phyloP scores from a whole-genome alignment of 2,888 invertebrate genomes.

The Parnassius glacialis region DNA sequence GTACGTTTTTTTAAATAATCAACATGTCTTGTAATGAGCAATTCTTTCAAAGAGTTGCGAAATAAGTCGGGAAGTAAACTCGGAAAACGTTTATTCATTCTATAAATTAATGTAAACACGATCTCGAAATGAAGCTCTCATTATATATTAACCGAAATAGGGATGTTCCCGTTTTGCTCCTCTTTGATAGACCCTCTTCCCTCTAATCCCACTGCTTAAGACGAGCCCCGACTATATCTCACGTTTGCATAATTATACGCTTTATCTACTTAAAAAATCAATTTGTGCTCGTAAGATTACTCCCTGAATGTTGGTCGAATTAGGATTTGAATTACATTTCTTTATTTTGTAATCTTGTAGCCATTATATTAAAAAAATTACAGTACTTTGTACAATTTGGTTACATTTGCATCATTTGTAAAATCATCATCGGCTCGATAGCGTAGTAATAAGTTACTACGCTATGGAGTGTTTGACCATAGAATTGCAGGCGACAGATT shows the following conservation, averaged over 20 bases:
- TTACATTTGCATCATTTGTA: too few relatives aligned
- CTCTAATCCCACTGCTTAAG: conserved; percentile 65
- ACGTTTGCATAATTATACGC: conserved; percentile 72
- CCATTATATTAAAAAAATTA: too few relatives aligned
- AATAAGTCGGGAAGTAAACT: conserved; percentile 40
- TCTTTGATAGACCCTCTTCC: conserved; percentile 64
- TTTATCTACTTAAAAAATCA: conserved; percentile 65
- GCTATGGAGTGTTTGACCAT: too few relatives aligned
- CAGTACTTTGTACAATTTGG: too few relatives aligned
- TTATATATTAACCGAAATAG: conserved; percentile 73
- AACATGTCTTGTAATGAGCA: neutral
- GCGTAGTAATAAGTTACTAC: too few relatives aligned
- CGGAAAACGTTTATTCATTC: conserved; percentile 41
- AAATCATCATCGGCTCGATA: too few relatives aligned
- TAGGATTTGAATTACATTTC: conserved; percentile 17
- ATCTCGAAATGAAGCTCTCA: conserved; percentile 61
- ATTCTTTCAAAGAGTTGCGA: conserved; percentile 30
- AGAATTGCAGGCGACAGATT: too few relatives aligned
- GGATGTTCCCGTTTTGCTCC: conserved; percentile 57
- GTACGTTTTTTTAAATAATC: too few relatives aligned
- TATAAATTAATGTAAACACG: conserved; percentile 73
- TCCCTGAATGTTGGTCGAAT: conserved; percentile 20
- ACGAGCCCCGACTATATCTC: conserved; percentile 54
- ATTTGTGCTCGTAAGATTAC: conserved; percentile 45
- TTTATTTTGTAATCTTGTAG: neutral